These are phyloP conservation scores for Drymodes brunneopygia DNA, from an alignment of 2,113 vertebrate genomes.

Conservation along the genomic window DNA sequence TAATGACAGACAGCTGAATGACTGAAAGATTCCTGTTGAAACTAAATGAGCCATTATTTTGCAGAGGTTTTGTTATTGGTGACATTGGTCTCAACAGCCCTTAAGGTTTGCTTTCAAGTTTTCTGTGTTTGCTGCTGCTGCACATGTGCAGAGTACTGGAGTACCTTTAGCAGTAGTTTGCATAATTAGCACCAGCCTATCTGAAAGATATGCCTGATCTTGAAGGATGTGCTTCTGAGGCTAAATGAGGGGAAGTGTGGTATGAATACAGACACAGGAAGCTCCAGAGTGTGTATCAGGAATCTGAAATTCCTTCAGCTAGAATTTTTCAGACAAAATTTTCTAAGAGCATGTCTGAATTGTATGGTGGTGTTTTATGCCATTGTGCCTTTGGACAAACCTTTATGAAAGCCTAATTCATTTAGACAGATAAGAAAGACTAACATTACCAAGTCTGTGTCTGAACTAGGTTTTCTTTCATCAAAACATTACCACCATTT, in stretches of 20 bases:
- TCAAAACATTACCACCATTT: background rate
- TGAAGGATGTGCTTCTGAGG: background rate
- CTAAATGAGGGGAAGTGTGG: background rate
- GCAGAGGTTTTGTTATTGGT: background rate
- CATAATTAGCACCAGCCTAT: background rate
- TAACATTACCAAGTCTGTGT: background rate
- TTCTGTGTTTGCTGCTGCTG: background rate
- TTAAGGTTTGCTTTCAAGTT: background rate
- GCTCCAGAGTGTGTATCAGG: background rate
- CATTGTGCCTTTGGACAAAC: background rate
- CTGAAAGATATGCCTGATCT: background rate
- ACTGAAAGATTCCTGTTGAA: background rate
- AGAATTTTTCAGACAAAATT: background rate
- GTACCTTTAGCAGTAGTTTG: background rate
- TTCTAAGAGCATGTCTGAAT: background rate
- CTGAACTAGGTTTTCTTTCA: background rate
- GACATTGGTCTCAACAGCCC: background rate
- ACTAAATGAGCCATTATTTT: background rate
- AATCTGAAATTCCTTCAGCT: background rate
- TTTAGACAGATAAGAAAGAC: background rate
- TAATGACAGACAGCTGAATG: background rate
- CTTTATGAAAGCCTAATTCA: background rate
- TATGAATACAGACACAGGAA: background rate
- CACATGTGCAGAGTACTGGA: background rate
- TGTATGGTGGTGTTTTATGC: background rate